These are phyloP conservation scores for Pseudoips prasinana DNA, from an alignment of 2,888 invertebrate species.

Conservation along the genomic window DNA sequence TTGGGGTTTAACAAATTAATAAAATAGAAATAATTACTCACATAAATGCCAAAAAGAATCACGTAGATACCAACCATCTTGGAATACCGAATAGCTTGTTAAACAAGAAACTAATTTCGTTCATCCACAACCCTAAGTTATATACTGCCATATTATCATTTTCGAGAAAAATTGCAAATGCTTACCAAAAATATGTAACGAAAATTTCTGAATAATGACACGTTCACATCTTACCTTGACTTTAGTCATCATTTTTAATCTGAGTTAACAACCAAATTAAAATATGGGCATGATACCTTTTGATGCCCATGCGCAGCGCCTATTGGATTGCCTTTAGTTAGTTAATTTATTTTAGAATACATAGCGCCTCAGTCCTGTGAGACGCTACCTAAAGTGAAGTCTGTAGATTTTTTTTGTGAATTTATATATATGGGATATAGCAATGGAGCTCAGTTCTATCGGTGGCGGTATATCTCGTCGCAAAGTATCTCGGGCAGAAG, in stretches of 20 bases:
- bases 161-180: conserved; percentile 20
- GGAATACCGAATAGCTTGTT: background rate
- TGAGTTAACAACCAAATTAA: too few relatives aligned
- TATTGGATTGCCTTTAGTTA: too few relatives aligned
- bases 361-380: too few relatives aligned
- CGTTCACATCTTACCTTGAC: too few relatives aligned
- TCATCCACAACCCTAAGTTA: conserved; percentile 8
- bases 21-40: too few relatives aligned
- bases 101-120: background rate
- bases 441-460: conserved; percentile 89
- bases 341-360: too few relatives aligned
- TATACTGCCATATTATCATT: conserved; percentile 27
- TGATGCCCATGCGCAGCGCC: too few relatives aligned
- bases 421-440: conserved; percentile 97
- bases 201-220: conserved; percentile 1
- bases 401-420: too few relatives aligned
- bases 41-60: conserved; percentile 1
- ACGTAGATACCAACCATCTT: conserved; percentile 16
- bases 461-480: conserved; percentile 89
- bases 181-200: conserved; percentile 4
- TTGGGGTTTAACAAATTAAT: too few relatives aligned
- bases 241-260: too few relatives aligned
- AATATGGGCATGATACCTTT: too few relatives aligned
- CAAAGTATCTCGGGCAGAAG: conserved; percentile 95
- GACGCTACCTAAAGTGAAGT: too few relatives aligned